Evolutionary conservation across 2,113 vertebrate species (phyloP), one percentile per base, ranked within the genome.

Genomic region (Proterorhinus semilunaris): DNA sequence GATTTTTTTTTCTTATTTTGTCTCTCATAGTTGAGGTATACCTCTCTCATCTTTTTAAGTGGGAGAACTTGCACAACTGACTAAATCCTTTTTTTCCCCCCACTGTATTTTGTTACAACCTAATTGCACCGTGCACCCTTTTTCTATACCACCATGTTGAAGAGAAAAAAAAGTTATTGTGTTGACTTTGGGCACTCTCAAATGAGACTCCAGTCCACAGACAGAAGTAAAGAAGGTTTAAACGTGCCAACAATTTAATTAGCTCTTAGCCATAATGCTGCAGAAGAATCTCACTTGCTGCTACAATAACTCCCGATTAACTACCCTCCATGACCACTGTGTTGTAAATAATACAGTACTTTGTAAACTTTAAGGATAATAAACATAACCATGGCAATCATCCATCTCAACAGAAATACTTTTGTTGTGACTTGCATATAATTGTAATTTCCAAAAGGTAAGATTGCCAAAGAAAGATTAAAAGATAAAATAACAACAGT

Each of bases 331-430:
- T 61, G 58, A 61, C 42, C 42, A 44, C 36, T 8, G 58, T 13
- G 7, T 15, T 9, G 42, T 61, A 61, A 61, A 61, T 61, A 61
- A 44, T 45, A 43, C 42, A 61, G 58, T 13, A 43, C 58, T 45
- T 61, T n/a, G 12, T 58, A 59, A 42, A 61, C 42, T 61, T 61
- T 61, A 44, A 61, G 4, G 44, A 61, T 36, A 61, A 15, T 13
- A 61, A 61, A 61, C 42, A 21, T 59, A 61, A 61, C n/a, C 58
- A 45, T 12, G 42, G 12, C 58, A 61, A 42, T 6, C 58, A 61
- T 61, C n/a, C 36, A 44, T 61, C 58, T 61, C 11, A 61, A 42
- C n/a, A 36, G 7, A 61, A 61, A 61, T 44, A 61, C 13, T 43
- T n/a, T 44, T 61, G 58, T 61, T 58, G 13, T 44, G 44, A 61